Conservation (phyloP, 2,113 vertebrate species). For the Brachypodius melanocephalos region DNA sequence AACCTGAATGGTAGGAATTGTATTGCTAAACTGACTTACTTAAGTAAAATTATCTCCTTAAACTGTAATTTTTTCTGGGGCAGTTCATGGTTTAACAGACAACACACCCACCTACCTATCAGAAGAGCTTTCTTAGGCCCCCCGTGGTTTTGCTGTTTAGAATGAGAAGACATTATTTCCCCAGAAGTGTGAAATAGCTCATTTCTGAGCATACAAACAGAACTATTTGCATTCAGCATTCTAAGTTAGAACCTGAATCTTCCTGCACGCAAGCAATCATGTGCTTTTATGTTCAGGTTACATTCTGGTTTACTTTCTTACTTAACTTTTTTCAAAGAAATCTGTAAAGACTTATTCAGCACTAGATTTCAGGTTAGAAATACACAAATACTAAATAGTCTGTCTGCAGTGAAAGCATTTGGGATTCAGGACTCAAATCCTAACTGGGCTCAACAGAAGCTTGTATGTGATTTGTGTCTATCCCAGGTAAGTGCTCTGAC, state of each 20-base stretch:
- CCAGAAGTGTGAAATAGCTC: neutral
- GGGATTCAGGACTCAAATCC: neutral
- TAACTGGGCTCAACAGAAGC: neutral
- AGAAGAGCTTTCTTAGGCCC: neutral
- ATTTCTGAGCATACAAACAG: neutral
- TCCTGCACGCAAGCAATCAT: neutral
- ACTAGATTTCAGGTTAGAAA: neutral
- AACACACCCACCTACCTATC: neutral
- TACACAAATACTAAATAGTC: neutral
- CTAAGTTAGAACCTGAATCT: neutral
- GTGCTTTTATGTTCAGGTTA: neutral
- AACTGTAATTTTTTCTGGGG: neutral
- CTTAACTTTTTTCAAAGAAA: neutral
- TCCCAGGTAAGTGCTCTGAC: neutral
- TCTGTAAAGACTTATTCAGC: neutral
- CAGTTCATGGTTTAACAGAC: neutral
- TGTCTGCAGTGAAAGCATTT: neutral
- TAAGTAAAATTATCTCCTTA: neutral
- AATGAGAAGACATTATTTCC: neutral
- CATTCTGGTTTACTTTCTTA: neutral
- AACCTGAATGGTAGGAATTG: neutral
- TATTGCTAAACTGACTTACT: neutral
- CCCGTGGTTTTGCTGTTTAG: neutral
- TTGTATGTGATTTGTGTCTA: neutral
- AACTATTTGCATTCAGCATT: neutral